Evolutionary conservation across 2,888 invertebrate species (phyloP).

Genomic region (Eilema caniola): DNA sequence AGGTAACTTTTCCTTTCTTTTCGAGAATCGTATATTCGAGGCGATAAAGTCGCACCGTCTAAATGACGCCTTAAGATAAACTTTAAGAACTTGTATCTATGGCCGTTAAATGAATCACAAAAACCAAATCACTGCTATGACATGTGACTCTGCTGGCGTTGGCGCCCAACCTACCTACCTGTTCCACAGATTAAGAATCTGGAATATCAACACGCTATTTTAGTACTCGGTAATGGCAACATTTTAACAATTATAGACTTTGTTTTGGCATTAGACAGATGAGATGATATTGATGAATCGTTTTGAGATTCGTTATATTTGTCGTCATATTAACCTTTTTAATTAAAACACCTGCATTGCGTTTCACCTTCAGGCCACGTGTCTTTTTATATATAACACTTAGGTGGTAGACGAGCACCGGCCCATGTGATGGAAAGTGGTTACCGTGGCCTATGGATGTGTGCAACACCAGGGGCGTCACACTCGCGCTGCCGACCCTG

Average conservation of each 20-base stretch:
- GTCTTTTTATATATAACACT: too few species aligned
- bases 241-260: slow-evolving; percentile 5
- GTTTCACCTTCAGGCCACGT: neutral
- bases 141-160: slow-evolving; percentile 9
- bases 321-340: neutral
- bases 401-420: too few species aligned
- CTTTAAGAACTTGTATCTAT: too few species aligned
- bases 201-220: neutral
- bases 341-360: neutral
- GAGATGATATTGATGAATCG: neutral
- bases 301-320: neutral
- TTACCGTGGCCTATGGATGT: too few species aligned
- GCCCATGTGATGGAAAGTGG: too few species aligned
- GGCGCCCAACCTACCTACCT: slow-evolving; percentile 5
- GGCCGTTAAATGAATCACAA: too few species aligned
- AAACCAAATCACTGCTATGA: neutral
- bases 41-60: too few species aligned
- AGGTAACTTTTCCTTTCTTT: too few species aligned
- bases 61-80: too few species aligned
- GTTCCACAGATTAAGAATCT: slow-evolving; percentile 14
- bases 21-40: too few species aligned
- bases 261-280: slow-evolving; percentile 2
- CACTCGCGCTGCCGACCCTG: too few species aligned
- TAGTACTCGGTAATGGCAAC: slow-evolving; percentile 8
- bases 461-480: too few species aligned